A percentile compares a stretch with the other conserved stretches of the same genome.
phyloP scores from a whole-genome alignment of 2,113 vertebrate species.

The Protomyctophum bolini region DNA sequence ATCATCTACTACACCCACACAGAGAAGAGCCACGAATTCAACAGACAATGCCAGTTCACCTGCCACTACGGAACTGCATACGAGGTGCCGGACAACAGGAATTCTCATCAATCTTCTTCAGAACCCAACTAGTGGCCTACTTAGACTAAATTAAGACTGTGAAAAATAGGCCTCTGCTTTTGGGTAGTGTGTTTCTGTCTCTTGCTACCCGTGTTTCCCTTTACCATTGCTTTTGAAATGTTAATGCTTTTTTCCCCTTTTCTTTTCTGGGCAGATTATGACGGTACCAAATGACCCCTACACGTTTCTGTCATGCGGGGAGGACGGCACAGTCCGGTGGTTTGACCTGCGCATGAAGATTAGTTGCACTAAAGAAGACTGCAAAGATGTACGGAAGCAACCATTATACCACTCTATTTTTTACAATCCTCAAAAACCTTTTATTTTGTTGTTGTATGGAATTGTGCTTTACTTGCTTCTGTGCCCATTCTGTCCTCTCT shows the following conservation, averaged over 20 bases:
- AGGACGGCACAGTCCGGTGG: constrained; percentile 98
- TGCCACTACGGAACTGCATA: constrained; percentile 99
- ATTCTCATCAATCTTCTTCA: background rate
- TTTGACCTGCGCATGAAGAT: constrained; percentile 97
- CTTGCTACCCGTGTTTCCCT: background rate
- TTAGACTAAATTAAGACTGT: background rate
- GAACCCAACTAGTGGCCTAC: background rate
- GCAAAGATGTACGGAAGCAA: constrained; percentile 92
- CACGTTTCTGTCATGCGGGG: constrained; percentile 97
- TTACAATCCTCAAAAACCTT: too few relatives aligned
- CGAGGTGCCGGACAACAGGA: constrained; percentile 79
- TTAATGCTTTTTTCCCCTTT: background rate
- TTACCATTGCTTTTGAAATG: background rate
- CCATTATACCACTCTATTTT: background rate
- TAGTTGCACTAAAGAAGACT: constrained; percentile 97
- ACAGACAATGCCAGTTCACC: constrained; percentile 95
- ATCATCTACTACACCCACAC: constrained; percentile 97
- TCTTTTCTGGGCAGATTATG: constrained; percentile 85
- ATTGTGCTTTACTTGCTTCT: background rate
- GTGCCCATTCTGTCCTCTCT: constrained; percentile 13
- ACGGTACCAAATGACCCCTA: constrained; percentile 98
- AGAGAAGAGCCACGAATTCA: constrained; percentile 92
- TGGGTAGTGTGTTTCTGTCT: background rate
- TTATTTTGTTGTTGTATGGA: too few relatives aligned
- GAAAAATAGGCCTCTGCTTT: background rate